Evolutionary conservation across 2,888 invertebrate genomes (phyloP), one percentile per base, ranked within the genome.

Genomic region (Ethmia dodecea): DNA sequence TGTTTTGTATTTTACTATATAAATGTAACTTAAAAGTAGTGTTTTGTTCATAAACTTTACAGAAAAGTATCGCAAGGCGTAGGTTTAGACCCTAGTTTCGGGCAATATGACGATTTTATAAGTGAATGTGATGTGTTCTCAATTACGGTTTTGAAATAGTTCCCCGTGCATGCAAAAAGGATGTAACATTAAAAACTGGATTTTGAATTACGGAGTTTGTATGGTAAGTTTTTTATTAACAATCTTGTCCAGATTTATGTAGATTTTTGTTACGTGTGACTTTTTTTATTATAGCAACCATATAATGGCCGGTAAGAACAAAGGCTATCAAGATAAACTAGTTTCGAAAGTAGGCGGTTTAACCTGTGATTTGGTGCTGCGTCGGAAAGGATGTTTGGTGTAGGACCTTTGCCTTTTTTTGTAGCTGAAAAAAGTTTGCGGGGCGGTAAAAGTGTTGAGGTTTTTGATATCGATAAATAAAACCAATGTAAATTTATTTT

Each of bases 311-410:
- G 55, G 55, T 49, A 48, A 56, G 66, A 74, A 74, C 73, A 74
- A 76, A 75, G 73, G 50, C 47, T 38, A 45, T 47, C 51, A 38
- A 40, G 51, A 51, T 68, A 66, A 73, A 73, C 73, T 71, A 67
- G 72, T 72, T 77, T 70, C 42, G 63, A 68, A 69, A 65, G 67
- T 67, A 61, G 60, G 59, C 56, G 40, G 55, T 59, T 55, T 55
- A 44, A 44, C 56, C 57, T 59, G 28, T 57, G 50, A 57, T 58
- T 59, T 50, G 48, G 48, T 47, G 46, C 48, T 55, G 49, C 49
- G 42, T 15, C 18, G 6, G 26, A 32, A 49, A 64, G 66, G 68
- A 67, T 60, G 59, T 57, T 47, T 57, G 45, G 47, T 38, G 39
- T 35, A 52, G 49, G 49, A 52, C 50, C 60, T 47, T 56, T 57